phyloP scores from a whole-genome alignment of 2,888 invertebrate species.

The Cephus pygmeus region DNA sequence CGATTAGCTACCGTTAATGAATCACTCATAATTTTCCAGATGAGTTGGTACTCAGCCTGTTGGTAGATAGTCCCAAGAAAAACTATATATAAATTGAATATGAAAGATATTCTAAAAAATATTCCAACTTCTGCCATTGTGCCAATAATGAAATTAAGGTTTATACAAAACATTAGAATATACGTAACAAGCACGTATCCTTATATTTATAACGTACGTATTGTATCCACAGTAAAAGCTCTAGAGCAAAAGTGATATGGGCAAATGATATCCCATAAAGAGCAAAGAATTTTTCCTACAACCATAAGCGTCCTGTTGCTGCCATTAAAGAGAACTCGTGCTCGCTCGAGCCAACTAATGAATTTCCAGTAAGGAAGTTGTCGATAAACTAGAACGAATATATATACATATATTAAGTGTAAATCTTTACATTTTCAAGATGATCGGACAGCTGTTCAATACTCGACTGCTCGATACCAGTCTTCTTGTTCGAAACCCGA shows the following conservation, averaged over 20 bases:
- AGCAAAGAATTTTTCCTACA: background rate
- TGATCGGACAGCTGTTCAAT: background rate
- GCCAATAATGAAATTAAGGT: too few relatives aligned
- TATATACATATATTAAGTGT: background rate
- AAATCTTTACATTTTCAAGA: conserved; percentile 1
- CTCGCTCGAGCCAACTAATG: background rate
- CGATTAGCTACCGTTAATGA: background rate
- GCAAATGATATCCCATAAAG: background rate
- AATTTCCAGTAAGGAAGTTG: background rate
- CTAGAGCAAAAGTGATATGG: background rate
- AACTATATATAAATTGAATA: background rate
- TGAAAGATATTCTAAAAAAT: background rate
- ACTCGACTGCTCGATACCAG: background rate
- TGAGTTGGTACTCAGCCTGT: background rate
- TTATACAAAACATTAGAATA: background rate
- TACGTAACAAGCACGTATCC: background rate
- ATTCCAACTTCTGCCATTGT: background rate
- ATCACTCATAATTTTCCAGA: background rate
- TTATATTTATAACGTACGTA: background rate
- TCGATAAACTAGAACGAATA: background rate
- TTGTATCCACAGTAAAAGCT: background rate
- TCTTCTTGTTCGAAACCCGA: background rate
- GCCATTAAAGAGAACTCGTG: background rate
- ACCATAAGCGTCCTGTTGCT: background rate
- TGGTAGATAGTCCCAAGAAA: background rate